These are phyloP conservation scores for Sphaeridia pumilis DNA, from an alignment of 2,888 invertebrate genomes.

Conservation along the genomic window DNA sequence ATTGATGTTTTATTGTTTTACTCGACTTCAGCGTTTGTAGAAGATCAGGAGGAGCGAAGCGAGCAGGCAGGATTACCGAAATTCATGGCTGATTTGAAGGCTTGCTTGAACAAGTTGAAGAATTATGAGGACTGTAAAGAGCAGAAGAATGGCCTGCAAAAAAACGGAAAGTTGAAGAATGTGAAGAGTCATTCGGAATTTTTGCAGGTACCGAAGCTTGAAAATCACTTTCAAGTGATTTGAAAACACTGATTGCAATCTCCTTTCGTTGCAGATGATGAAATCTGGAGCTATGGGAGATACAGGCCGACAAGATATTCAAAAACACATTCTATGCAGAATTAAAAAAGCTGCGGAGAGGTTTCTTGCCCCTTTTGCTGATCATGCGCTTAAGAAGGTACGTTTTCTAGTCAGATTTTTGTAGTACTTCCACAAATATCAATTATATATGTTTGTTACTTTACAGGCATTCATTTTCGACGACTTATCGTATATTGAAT, in stretches of 20 bases:
- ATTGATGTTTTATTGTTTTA: too few relatives aligned
- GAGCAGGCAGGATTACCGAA: background rate
- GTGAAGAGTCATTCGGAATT: conserved; percentile 4
- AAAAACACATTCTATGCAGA: background rate
- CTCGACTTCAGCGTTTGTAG: background rate
- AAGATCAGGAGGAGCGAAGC: background rate
- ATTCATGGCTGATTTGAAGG: conserved; percentile 3
- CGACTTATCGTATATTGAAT: conserved; percentile 4
- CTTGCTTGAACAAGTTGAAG: background rate
- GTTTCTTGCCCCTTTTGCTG: background rate
- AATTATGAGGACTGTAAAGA: conserved; percentile 7
- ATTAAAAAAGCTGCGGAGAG: background rate
- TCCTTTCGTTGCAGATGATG: background rate
- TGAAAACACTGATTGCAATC: background rate
- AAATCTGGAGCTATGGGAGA: background rate
- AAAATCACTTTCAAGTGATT: background rate
- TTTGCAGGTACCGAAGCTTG: conserved; percentile 1
- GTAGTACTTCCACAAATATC: background rate
- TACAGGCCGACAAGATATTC: background rate
- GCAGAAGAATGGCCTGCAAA: conserved; percentile 1
- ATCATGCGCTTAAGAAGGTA: background rate
- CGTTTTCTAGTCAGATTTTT: background rate
- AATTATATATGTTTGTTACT: background rate
- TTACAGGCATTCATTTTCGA: conserved; percentile 9
- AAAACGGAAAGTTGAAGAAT: background rate